phyloP scores from a whole-genome alignment of 2,113 vertebrate species.

The Galbula dea region DNA sequence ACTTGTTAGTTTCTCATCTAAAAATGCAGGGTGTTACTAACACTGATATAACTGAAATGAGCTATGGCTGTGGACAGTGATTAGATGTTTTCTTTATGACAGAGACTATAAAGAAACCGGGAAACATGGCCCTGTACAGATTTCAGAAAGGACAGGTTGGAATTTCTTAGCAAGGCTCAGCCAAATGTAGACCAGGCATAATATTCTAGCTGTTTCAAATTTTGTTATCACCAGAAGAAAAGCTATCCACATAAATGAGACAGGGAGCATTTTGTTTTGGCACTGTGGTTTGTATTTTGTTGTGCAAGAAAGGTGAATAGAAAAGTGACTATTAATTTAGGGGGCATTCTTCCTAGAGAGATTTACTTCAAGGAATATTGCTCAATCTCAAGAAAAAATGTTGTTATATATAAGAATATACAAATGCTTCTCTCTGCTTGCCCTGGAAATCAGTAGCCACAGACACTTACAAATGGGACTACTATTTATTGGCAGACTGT shows the following conservation, averaged over 20 bases:
- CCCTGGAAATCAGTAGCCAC: background rate
- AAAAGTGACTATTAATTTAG: background rate
- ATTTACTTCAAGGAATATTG: background rate
- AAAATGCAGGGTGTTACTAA: background rate
- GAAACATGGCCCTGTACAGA: background rate
- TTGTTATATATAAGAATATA: background rate
- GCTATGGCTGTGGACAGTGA: background rate
- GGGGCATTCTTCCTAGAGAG: background rate
- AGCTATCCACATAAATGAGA: background rate
- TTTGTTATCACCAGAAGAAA: background rate
- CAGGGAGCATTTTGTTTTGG: background rate
- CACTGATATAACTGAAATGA: background rate
- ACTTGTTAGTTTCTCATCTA: constrained; percentile 1
- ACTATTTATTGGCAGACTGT: background rate
- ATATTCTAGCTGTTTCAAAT: background rate
- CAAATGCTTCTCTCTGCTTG: background rate
- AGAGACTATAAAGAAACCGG: background rate
- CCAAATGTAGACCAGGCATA: background rate
- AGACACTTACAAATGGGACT: background rate
- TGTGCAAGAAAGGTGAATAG: background rate
- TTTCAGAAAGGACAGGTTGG: background rate
- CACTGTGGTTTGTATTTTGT: background rate
- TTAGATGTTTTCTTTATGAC: background rate
- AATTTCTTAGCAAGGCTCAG: background rate
- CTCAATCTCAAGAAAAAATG: background rate